Evolutionary conservation across 1,140 invertebrate species (phyloP).

Genomic region (Drosophila sp.): DNA sequence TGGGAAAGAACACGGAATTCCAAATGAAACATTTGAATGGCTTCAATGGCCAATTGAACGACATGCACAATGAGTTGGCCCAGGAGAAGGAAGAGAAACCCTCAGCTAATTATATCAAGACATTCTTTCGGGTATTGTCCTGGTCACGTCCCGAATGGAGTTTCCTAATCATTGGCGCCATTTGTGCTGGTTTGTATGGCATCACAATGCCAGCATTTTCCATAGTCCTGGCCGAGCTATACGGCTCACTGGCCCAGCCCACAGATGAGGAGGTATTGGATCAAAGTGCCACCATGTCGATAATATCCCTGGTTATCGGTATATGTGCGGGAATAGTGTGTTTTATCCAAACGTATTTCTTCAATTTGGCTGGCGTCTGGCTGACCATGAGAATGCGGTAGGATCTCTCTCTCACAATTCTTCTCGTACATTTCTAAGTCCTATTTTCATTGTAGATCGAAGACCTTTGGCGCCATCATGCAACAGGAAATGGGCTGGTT

Average conservation of each 20-base stretch:
- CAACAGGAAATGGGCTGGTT: conserved; percentile 92
- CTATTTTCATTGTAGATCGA: conserved; percentile 83
- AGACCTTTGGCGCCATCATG: conserved; percentile 87
- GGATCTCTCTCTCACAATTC: neutral
- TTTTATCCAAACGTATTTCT: conserved; percentile 89
- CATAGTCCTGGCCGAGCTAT: conserved; percentile 92
- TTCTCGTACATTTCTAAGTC: neutral
- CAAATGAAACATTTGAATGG: conserved; percentile 63
- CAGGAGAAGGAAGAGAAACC: conserved; percentile 9
- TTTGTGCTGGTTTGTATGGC: conserved; percentile 89
- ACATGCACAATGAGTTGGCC: neutral
- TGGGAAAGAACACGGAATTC: conserved; percentile 64
- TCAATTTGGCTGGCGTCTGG: conserved; percentile 90
- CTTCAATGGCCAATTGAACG: neutral
- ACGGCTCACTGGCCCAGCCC: conserved; percentile 84
- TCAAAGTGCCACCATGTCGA: conserved; percentile 87
- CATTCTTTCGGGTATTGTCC: conserved; percentile 86
- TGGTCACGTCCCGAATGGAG: conserved; percentile 91
- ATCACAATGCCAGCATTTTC: conserved; percentile 91
- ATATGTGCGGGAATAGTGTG: conserved; percentile 88
- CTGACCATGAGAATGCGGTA: conserved; percentile 89
- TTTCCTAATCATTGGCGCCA: conserved; percentile 88
- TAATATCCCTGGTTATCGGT: conserved; percentile 88
- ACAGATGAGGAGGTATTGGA: conserved; percentile 85
- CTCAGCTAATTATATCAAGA: conserved; percentile 53